Evolutionary conservation across 2,113 vertebrate species (phyloP).

Genomic region (Oenanthe melanoleuca): DNA sequence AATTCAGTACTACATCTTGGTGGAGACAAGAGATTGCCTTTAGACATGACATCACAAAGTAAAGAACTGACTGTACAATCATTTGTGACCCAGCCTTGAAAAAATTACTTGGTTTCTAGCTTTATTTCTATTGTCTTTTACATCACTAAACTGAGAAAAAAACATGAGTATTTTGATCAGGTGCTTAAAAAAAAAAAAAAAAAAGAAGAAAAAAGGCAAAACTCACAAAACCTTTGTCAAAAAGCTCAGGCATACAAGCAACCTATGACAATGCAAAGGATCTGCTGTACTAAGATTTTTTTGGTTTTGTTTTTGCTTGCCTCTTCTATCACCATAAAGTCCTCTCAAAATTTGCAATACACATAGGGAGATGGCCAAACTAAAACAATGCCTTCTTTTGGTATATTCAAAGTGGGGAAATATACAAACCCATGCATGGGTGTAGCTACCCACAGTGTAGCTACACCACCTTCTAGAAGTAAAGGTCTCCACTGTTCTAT

Average conservation of each 20-base stretch:
- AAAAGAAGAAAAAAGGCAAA: not conserved
- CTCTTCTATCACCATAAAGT: not conserved
- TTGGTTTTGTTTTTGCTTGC: not conserved
- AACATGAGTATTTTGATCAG: not conserved
- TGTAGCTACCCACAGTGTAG: not conserved
- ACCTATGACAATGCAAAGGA: not conserved
- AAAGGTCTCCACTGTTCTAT: not conserved
- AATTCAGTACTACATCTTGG: not conserved
- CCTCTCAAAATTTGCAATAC: not conserved
- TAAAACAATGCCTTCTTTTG: not conserved
- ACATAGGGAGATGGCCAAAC: not conserved
- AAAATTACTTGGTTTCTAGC: not conserved
- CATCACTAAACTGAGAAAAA: not conserved
- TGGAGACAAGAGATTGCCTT: not conserved
- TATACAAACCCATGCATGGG: not conserved
- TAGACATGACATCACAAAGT: not conserved
- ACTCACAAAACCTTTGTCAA: not conserved
- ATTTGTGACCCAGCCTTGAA: not conserved
- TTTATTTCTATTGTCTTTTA: not conserved
- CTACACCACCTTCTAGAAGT: not conserved
- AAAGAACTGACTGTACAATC: not conserved
- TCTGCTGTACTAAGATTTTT: not conserved
- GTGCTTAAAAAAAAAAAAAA: not conserved
- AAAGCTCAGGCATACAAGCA: not conserved
- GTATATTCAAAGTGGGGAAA: not conserved